Evolutionary conservation across 2,797 vertebrate genomes (phyloP).

Genomic region (Allobates femoralis): DNA sequence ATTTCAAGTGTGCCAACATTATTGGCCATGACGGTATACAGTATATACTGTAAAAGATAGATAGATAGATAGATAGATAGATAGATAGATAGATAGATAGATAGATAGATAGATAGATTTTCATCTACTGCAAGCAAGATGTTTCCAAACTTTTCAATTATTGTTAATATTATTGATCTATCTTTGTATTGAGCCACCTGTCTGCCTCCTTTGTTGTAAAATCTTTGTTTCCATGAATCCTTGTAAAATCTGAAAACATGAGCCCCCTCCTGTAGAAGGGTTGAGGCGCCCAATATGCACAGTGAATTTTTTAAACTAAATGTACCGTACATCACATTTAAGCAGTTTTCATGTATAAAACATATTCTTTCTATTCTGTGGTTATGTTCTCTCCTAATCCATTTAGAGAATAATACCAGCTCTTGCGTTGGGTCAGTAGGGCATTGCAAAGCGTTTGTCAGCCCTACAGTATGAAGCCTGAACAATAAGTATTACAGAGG

Average conservation of each 20-base stretch:
- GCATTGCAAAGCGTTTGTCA: not conserved
- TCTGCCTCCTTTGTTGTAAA: not conserved
- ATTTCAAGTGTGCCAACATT: no score
- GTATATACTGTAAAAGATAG: no score
- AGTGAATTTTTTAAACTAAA: not conserved
- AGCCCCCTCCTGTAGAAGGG: not conserved
- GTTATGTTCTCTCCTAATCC: constrained; percentile 9
- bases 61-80: no score
- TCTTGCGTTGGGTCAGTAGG: not conserved
- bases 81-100: no score
- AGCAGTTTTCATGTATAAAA: constrained; percentile 11
- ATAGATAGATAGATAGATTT: no score
- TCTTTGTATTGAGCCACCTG: not conserved
- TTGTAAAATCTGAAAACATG: not conserved
- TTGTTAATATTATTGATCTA: not conserved
- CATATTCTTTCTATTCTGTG: not conserved
- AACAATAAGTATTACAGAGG: constrained; percentile 7
- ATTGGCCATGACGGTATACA: no score
- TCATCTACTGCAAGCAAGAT: not conserved
- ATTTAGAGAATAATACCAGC: constrained; percentile 1
- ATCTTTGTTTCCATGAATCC: not conserved
- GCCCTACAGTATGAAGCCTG: not conserved
- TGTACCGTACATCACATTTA: not conserved
- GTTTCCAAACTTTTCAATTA: not conserved
- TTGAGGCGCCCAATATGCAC: not conserved